Percentiles rank a stretch among this genome's conserved stretches.
Evolutionary conservation across 2,797 vertebrate species (phyloP).

Genomic region (Danio aesculapii): DNA sequence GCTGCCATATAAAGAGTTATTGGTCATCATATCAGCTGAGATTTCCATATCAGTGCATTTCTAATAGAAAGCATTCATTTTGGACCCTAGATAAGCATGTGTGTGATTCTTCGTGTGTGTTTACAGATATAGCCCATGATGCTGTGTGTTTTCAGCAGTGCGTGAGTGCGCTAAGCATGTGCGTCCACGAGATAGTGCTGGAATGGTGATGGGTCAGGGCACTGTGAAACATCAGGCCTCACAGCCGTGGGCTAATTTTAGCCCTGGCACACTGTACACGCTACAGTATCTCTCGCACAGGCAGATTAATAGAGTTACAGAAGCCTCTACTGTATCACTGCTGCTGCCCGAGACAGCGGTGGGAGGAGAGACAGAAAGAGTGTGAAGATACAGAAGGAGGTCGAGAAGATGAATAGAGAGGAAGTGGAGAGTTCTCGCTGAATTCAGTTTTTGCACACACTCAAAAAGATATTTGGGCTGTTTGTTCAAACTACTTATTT

Average conservation of each 20-base stretch:
- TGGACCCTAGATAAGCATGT: constrained; percentile 45
- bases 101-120: background rate
- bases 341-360: constrained; percentile 14
- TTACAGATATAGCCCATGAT: background rate
- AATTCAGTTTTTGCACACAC: background rate
- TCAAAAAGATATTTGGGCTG: too few species aligned
- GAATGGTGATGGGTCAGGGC: constrained; percentile 60
- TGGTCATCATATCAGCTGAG: too few species aligned
- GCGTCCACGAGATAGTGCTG: constrained; percentile 35
- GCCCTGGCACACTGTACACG: constrained; percentile 70
- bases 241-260: constrained; percentile 80
- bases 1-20: too few species aligned
- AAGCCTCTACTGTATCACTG: constrained; percentile 51
- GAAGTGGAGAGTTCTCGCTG: constrained; percentile 13
- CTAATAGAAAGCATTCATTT: background rate
- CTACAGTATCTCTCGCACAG: constrained; percentile 53
- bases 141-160: background rate
- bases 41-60: too few species aligned
- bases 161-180: constrained; percentile 17
- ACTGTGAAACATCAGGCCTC: constrained; percentile 73
- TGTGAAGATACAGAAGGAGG: constrained; percentile 20
- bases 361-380: constrained; percentile 21
- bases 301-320: constrained; percentile 62
- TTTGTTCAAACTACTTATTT: too few species aligned
- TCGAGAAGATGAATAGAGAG: constrained; percentile 24